phyloP scores from a whole-genome alignment of 2,113 vertebrate species.

The Grammomys dolichurus region DNA sequence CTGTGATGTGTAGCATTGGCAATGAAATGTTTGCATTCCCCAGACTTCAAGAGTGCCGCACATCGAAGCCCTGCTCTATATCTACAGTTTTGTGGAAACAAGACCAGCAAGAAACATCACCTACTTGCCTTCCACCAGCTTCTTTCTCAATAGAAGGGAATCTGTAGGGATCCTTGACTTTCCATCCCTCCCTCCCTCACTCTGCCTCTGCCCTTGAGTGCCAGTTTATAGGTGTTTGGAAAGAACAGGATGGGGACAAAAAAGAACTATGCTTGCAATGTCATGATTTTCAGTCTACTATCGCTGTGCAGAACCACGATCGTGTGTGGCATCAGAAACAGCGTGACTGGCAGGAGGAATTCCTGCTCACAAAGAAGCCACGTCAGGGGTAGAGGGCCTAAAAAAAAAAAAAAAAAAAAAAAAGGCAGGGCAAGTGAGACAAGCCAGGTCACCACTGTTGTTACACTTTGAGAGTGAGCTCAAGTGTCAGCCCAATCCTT shows the following conservation, averaged over 20 bases:
- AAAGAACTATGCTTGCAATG: slow-evolving; percentile 82
- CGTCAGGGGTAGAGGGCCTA: slow-evolving; percentile 49
- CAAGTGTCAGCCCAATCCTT: slow-evolving; percentile 85
- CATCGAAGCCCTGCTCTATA: slow-evolving; percentile 85
- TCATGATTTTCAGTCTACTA: slow-evolving; percentile 48
- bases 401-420: slow-evolving; percentile 78
- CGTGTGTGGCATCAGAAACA: slow-evolving; percentile 75
- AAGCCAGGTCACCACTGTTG: slow-evolving; percentile 84
- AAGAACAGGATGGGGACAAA: slow-evolving; percentile 63
- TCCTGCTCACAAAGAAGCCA: slow-evolving; percentile 76
- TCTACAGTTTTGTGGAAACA: slow-evolving; percentile 89
- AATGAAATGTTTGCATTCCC: slow-evolving; percentile 97
- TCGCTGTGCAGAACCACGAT: slow-evolving; percentile 46
- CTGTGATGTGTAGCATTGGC: slow-evolving; percentile 91
- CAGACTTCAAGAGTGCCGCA: slow-evolving; percentile 89
- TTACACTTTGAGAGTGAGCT: slow-evolving; percentile 82
- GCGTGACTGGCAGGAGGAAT: slow-evolving; percentile 79
- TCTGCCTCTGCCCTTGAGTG: slow-evolving; percentile 76
- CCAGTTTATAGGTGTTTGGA: slow-evolving; percentile 79
- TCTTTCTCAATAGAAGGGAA: slow-evolving; percentile 81
- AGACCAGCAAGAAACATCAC: slow-evolving; percentile 86
- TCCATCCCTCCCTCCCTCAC: slow-evolving; percentile 24
- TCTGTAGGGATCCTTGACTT: slow-evolving; percentile 71
- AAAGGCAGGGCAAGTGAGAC: slow-evolving; percentile 81
- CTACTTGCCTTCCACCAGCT: slow-evolving; percentile 84